Evolutionary conservation across 2,113 vertebrate genomes (phyloP).

Genomic region (Oncorhynchus mykiss): DNA sequence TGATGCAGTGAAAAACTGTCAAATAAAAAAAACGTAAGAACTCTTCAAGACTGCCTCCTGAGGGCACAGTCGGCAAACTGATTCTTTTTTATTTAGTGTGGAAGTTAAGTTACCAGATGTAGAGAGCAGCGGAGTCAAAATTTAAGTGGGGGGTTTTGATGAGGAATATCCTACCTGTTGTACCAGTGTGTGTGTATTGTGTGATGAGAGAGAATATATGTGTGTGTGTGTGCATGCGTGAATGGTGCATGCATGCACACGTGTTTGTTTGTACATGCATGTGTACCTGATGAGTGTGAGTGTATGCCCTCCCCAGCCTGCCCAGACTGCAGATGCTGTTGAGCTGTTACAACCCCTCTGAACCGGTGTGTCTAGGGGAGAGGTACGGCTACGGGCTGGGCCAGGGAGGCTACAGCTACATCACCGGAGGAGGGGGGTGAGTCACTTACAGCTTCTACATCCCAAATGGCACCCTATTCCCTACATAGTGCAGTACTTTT

Average conservation of each 20-base stretch:
- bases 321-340: constrained; percentile 85
- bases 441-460: constrained; percentile 33
- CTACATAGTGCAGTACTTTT: neutral
- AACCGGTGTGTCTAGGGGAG: constrained; percentile 88
- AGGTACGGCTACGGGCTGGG: constrained; percentile 91
- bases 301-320: constrained; percentile 70
- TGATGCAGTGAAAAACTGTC: too few relatives aligned
- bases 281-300: constrained; percentile 30
- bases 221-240: neutral
- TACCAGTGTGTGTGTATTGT: neutral
- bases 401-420: constrained; percentile 93
- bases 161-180: too few relatives aligned
- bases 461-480: neutral
- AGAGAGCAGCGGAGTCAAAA: constrained; percentile 28
- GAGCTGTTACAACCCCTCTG: constrained; percentile 86
- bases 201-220: too few relatives aligned
- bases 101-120: constrained; percentile 15
- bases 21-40: too few relatives aligned
- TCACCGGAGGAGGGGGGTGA: constrained; percentile 98
- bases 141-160: neutral
- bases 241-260: too few relatives aligned
- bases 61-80: constrained; percentile 8
- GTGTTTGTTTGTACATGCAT: constrained; percentile 15
- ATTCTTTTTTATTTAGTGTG: too few relatives aligned
- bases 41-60: constrained; percentile 21